These are phyloP conservation scores for Acomys russatus DNA, from an alignment of 2,797 vertebrate genomes.

Conservation along the genomic window DNA sequence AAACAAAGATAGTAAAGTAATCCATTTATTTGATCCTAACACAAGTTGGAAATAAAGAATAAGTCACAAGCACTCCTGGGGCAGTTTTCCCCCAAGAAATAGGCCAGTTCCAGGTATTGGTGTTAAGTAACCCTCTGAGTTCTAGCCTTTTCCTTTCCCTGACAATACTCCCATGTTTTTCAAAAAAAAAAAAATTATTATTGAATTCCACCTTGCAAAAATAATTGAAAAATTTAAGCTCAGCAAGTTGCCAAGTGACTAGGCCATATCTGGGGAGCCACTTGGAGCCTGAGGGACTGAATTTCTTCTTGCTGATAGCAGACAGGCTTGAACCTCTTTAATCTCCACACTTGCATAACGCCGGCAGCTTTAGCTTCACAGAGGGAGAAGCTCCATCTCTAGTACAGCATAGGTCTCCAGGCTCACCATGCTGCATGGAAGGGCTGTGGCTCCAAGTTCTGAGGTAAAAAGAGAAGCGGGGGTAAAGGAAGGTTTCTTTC, in stretches of 20 bases:
- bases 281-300: neutral
- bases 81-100: conserved; percentile 23
- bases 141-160: neutral
- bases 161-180: neutral
- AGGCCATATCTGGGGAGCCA: neutral
- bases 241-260: neutral
- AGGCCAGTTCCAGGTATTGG: neutral
- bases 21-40: conserved; percentile 48
- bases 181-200: neutral
- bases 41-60: conserved; percentile 56
- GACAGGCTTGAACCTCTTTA: neutral
- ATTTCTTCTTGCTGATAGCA: conserved; percentile 23
- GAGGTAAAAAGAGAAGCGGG: neutral
- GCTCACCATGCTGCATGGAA: neutral
- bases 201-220: conserved; percentile 69
- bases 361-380: neutral
- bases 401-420: neutral
- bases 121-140: neutral
- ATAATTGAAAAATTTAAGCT: conserved; percentile 57
- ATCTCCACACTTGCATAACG: neutral
- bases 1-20: conserved; percentile 62
- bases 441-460: neutral
- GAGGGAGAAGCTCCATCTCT: neutral
- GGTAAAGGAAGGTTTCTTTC: neutral
- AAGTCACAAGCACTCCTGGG: neutral